These are phyloP conservation scores for Orthosia cruda DNA, from an alignment of 2,888 invertebrate species.

Conservation along the genomic window DNA sequence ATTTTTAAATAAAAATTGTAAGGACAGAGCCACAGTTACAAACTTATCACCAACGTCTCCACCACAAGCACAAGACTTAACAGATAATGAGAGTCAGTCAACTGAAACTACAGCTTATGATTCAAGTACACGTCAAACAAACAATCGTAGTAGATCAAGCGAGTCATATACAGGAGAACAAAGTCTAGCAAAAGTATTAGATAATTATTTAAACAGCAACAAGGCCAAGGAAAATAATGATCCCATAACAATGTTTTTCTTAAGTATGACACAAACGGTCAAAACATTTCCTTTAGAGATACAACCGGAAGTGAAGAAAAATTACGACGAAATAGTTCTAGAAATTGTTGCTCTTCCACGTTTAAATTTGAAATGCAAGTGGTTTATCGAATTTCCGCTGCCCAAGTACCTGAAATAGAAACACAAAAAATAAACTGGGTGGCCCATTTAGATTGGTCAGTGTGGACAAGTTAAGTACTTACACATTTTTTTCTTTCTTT, in stretches of 20 bases:
- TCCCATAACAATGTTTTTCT: constrained; percentile 47
- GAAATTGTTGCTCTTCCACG: constrained; percentile 54
- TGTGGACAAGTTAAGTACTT: neutral
- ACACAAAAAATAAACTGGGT: constrained; percentile 29
- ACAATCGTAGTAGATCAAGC: constrained; percentile 41
- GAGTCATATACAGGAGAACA: constrained; percentile 38
- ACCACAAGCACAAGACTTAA: constrained; percentile 44
- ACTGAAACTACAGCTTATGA: constrained; percentile 46
- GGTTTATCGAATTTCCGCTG: constrained; percentile 22
- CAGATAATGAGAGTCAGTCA: constrained; percentile 43
- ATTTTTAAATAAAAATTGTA: constrained; percentile 38
- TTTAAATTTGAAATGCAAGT: too few species aligned
- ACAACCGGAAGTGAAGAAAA: constrained; percentile 37
- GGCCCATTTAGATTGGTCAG: constrained; percentile 39
- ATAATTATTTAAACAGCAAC: constrained; percentile 48
- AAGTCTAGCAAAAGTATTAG: constrained; percentile 45
- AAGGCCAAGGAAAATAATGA: constrained; percentile 46
- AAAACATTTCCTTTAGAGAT: constrained; percentile 40
- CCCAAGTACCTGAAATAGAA: constrained; percentile 9
- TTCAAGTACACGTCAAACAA: constrained; percentile 40
- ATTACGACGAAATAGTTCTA: constrained; percentile 52
- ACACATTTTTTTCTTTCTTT: constrained; percentile 37
- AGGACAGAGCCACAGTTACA: constrained; percentile 43
- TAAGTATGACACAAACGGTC: constrained; percentile 39
- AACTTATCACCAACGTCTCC: constrained; percentile 47